A percentile compares a stretch with the other conserved stretches of the same genome.
Evolutionary conservation across 1,140 invertebrate species (phyloP).

Genomic region (Drosophila pachea): DNA sequence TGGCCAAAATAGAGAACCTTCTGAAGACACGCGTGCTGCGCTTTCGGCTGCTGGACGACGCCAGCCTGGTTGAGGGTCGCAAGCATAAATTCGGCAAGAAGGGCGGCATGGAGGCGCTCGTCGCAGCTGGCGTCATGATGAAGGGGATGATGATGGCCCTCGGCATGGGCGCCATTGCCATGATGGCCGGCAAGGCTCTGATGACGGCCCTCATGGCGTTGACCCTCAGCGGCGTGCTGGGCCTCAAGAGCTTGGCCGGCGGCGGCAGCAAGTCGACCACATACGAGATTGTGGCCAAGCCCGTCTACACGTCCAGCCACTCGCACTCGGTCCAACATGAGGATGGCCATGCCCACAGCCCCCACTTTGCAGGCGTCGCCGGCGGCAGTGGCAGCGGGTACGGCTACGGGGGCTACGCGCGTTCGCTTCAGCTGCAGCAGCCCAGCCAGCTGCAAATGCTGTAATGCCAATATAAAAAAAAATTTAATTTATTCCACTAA

Average conservation of each 20-base stretch:
- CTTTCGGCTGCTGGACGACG: slow-evolving; percentile 84
- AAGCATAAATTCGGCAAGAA: slow-evolving; percentile 81
- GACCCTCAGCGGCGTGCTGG: slow-evolving; percentile 87
- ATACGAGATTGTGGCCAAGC: slow-evolving; percentile 90
- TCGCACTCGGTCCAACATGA: slow-evolving; percentile 85
- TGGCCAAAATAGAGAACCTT: slow-evolving; percentile 85
- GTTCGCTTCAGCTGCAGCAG: slow-evolving; percentile 64
- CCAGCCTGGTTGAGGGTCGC: slow-evolving; percentile 82
- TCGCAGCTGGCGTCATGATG: slow-evolving; percentile 83
- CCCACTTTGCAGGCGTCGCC: slow-evolving; percentile 81
- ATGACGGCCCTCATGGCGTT: slow-evolving; percentile 90
- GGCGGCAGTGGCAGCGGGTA: slow-evolving; percentile 81
- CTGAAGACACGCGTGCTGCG: slow-evolving; percentile 86
- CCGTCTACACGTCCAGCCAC: slow-evolving; percentile 86
- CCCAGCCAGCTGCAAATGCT: slow-evolving; percentile 58
- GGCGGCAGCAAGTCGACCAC: slow-evolving; percentile 87
- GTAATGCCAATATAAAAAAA: slow-evolving; percentile 19
- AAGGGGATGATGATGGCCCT: slow-evolving; percentile 87
- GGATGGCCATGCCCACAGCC: slow-evolving; percentile 81
- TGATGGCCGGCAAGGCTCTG: slow-evolving; percentile 89
- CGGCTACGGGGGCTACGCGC: slow-evolving; percentile 80
- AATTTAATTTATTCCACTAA: slow-evolving; percentile 43
- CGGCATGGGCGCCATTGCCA: slow-evolving; percentile 86
- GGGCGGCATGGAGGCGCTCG: slow-evolving; percentile 81
- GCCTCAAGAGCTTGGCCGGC: slow-evolving; percentile 85